These are phyloP conservation scores for Scaptodrosophila lebanonensis DNA, from an alignment of 1,140 invertebrate genomes.

Conservation along the genomic window DNA sequence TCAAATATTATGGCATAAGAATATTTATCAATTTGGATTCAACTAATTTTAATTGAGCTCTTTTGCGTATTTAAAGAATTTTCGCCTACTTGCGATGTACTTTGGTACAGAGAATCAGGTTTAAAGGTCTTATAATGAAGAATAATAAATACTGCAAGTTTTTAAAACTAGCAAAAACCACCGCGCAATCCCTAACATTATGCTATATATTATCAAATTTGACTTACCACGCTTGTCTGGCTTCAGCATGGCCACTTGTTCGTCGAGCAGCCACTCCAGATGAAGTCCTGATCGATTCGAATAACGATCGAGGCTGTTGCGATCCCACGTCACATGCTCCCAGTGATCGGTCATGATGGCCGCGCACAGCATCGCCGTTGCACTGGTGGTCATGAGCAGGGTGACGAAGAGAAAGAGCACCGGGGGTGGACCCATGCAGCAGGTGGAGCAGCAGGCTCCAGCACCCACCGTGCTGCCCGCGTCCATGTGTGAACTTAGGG, in stretches of 20 bases:
- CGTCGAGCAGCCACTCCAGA: slow-evolving; percentile 83
- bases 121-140: background rate
- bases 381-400: slow-evolving; percentile 79
- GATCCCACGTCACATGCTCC: slow-evolving; percentile 89
- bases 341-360: slow-evolving; percentile 92
- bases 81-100: no score
- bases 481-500: slow-evolving; percentile 66
- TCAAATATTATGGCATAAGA: no score
- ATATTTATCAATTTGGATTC: no score
- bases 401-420: slow-evolving; percentile 74
- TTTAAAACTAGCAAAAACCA: background rate
- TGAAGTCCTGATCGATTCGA: slow-evolving; percentile 78
- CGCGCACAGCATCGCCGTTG: slow-evolving; percentile 87
- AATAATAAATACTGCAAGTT: background rate
- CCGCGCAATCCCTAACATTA: background rate
- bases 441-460: slow-evolving; percentile 62
- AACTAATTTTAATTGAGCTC: no score
- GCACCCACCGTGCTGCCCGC: slow-evolving; percentile 53
- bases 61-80: no score
- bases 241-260: slow-evolving; percentile 79
- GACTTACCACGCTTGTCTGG: slow-evolving; percentile 69
- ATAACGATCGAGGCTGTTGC: slow-evolving; percentile 78
- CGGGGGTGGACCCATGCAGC: slow-evolving; percentile 71
- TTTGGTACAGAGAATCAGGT: no score
- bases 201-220: background rate